Base-by-base conservation (phyloP, 2,113 vertebrate genomes). In the Pipra filicauda region DNA sequence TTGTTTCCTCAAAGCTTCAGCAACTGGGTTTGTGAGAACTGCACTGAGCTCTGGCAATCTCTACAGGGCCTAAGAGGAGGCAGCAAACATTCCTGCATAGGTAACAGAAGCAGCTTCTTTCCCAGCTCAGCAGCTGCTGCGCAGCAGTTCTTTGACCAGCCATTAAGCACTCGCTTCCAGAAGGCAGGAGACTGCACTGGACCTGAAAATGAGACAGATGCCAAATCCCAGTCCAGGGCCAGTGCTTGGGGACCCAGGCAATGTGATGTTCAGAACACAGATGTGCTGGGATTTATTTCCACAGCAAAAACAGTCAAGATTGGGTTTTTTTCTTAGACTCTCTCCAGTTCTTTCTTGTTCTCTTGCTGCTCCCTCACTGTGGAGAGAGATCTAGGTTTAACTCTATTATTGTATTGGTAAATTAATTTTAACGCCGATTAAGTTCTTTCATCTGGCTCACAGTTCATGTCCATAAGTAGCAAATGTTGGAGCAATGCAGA, bases 91-190 rank as follows among this genome's bases (percentile, higher is more conserved):
- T 83, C 48, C 67, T 21, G 27, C 59, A 85, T 1, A 88, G 54
- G 71, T 54, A 94, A 74, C 55, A 94, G 78, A 72, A 93, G 76
- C 64, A 94, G 72, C 18, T 71, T 74, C 90, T 86, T 85, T 80
- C 52, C 46, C 71, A 93, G 71, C 43, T 73, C 64, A 89, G 67
- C 73, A 91, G 84, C 84, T 93, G 86, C 89, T 82, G 52, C 3
- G 1, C 72, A 93, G 62, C 9, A 1, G 35, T 58, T 85, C 73
- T 84, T 57, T 33, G 57, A 87, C 52, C 52, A 55, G 64, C 39
- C 71, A 92, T 57, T 72, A 64, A 78, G 22, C 37, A 62, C 13
- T 54, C 0, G 0, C 43, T 94, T 83, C 94, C 82, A 96, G 59
- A 85, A 91, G 27, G 49, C 37, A 1, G 41, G 54, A 91, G 77